Evolutionary conservation across 2,113 vertebrate species (phyloP), one percentile per base, ranked within the genome.

Genomic region (Cisticola juncidis): DNA sequence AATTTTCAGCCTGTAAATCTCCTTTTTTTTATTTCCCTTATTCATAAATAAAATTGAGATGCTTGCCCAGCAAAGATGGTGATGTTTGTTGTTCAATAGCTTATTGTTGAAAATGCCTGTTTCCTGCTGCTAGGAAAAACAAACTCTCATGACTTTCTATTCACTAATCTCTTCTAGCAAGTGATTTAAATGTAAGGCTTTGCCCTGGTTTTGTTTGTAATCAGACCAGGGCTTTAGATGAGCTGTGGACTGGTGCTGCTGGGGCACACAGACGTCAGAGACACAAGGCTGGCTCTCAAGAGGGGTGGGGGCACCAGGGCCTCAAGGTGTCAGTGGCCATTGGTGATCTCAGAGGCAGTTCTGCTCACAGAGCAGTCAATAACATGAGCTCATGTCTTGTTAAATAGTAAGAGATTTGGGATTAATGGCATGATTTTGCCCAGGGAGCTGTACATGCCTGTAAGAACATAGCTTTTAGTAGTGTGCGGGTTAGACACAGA

Each of bases 241-340:
- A 42, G 25, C 40, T 64, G 48, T 3, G 5, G 19, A 4, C 25
- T 16, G 35, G 19, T 14, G 36, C 61, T 86, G 47, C 56, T 7
- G 7, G 47, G n/a, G 15, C 9, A 36, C 5, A 11, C 31, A 65
- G 35, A 54, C 0, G 0, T 18, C 38, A 10, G 18, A 42, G 51
- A 33, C 45, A 25, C 0, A 0, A 81, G 16, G 21, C 15, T 64
- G 42, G 23, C 7, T 82, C 36, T 65, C 1, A 1, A 40, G 40
- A 38, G 18, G 17, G n/a, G 5, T 54, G n/a, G 79, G 80, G 36
- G 26, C 21, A 58, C 40, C 29, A 9, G 38, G 25, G 25, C 42
- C 22, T 21, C 44, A 35, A 19, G 11, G 11, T 21, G 15, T 66
- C 58, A 36, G 1, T 22, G 44, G 45, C 35, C 53, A 10, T 1